Evolutionary conservation across 2,888 invertebrate species (phyloP), one percentile per base, ranked within the genome.

Genomic region (Rosalia funebris): DNA sequence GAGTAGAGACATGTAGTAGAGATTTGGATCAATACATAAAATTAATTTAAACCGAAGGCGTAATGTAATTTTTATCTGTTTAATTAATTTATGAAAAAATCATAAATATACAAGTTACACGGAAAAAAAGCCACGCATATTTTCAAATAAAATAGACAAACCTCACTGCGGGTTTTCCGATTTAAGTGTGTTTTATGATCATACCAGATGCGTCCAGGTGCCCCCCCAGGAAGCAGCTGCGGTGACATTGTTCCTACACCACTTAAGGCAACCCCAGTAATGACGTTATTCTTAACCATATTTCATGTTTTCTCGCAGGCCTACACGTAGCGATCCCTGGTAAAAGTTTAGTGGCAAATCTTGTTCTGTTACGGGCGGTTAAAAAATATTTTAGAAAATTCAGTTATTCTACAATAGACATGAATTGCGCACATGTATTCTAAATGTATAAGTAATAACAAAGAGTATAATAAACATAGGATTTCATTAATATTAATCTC

Each of bases 191-290:
- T 57, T 66, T 66, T 66, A 66, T 61, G 63, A 62, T 57, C 52
- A 50, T 46, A 57, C 57, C 66, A 62, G 66, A 66, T 66, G 66
- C 52, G 61, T 57, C 50, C 66, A 60, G 61, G 59, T 60, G 61
- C 60, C n/a, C 63, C 66, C 59, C 45, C 47, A 53, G 56, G 44
- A 59, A 58, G 63, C 71, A 70, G 67, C 65, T 66, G 67, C 63
- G 46, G 45, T 65, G 64, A 64, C 67, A 67, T 65, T 65, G 71
- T 70, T 70, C 66, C 63, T 62, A 62, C 66, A 59, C 65, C 68
- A 69, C 67, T 71, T 71, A 70, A 60, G 59, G 66, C 67, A 66
- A 67, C 66, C 62, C 62, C 60, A 60, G 62, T 70, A 69, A 69
- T 65, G 48, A 62, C 62, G 58, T 65, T 65, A 69, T 69, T 63